Evolutionary conservation across 2,113 vertebrate species (phyloP).

Genomic region (Loxodonta africana): DNA sequence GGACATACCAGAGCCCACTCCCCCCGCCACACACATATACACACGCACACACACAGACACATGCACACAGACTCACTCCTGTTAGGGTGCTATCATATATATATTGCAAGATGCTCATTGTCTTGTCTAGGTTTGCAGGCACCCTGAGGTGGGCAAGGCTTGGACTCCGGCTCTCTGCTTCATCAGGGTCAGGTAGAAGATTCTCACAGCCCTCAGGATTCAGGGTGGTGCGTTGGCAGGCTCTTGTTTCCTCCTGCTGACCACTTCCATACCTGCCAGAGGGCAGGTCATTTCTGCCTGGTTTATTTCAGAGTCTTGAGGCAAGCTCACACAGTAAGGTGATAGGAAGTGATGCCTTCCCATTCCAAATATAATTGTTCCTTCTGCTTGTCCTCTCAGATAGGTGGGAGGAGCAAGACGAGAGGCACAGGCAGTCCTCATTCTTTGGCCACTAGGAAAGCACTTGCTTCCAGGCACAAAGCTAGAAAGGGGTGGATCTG

Average conservation of each 20-base stretch:
- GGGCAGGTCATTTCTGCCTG: not conserved
- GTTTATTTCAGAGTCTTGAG: not conserved
- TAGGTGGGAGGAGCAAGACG: not conserved
- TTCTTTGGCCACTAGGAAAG: not conserved
- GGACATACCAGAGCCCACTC: not conserved
- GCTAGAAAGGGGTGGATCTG: not conserved
- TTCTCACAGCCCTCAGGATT: not conserved
- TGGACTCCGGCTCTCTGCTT: not conserved
- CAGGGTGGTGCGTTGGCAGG: not conserved
- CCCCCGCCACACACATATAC: accelerated
- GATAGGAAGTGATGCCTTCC: not conserved
- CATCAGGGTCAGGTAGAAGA: too few relatives aligned
- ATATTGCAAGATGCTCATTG: not conserved
- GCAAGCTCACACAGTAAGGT: not conserved
- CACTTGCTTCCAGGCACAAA: not conserved
- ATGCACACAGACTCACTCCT: not conserved
- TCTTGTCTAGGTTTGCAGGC: not conserved
- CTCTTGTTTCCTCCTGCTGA: not conserved
- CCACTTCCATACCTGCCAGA: accelerated
- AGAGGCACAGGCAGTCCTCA: not conserved
- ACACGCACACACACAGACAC: too few relatives aligned
- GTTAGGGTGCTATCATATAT: accelerated
- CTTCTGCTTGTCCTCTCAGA: not conserved
- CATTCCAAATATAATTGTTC: not conserved
- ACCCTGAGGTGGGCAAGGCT: not conserved